Conservation (phyloP, 2,797 vertebrate genomes). For the Pseudocheirus occidentalis region DNA sequence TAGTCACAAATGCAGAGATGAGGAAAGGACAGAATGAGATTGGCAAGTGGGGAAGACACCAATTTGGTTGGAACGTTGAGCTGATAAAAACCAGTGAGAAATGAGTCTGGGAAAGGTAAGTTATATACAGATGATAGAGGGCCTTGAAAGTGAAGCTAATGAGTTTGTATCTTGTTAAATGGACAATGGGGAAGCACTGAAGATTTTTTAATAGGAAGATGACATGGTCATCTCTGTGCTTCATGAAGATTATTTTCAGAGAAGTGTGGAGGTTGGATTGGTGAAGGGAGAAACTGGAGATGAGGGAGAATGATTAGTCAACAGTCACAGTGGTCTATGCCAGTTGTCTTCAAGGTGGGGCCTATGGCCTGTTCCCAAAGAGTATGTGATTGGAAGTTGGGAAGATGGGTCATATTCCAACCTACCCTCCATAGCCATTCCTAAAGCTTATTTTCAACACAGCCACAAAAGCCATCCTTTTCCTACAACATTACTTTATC, state of each 20-base stretch:
- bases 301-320: not conserved
- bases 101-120: not conserved
- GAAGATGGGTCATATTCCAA: not conserved
- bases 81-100: not conserved
- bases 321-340: not conserved
- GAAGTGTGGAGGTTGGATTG: not conserved
- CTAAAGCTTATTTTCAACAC: not conserved
- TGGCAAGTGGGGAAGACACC: not conserved
- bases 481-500: not conserved
- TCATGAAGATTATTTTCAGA: not conserved
- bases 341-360: not conserved
- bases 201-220: not conserved
- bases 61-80: not conserved
- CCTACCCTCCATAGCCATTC: not conserved
- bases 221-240: not conserved
- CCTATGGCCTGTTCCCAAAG: not conserved
- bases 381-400: not conserved
- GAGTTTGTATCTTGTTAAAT: not conserved
- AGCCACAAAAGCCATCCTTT: not conserved
- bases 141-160: not conserved
- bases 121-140: not conserved
- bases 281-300: not conserved
- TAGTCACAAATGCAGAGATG: not conserved
- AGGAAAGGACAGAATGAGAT: not conserved
- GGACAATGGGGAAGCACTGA: not conserved